Evolutionary conservation across 1,140 invertebrate species (phyloP).

Genomic region (Caenorhabditis inopinata): DNA sequence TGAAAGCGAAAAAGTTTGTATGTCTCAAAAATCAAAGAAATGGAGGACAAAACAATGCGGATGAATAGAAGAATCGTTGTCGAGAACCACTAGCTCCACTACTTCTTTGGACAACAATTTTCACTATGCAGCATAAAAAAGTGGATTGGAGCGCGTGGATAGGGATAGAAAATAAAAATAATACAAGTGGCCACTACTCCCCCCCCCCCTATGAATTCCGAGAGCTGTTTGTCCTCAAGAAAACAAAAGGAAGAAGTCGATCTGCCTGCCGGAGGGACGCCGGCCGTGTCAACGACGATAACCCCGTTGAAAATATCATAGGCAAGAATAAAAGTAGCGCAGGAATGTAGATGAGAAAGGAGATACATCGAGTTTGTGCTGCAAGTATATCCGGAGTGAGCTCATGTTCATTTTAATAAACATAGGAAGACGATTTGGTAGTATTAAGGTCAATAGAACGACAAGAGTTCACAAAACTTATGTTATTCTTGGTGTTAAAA

Average conservation of each 20-base stretch:
- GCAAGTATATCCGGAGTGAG: slow-evolving; percentile 11
- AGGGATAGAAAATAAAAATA: slow-evolving; percentile 27
- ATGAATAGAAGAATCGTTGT: neutral
- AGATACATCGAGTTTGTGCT: neutral
- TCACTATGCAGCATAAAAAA: slow-evolving; percentile 27
- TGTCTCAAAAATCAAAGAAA: neutral
- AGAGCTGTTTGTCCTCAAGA: neutral
- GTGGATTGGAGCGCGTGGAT: neutral
- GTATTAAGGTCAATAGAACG: neutral
- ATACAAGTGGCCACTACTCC: neutral
- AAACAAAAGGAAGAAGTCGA: slow-evolving; percentile 25
- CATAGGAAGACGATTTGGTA: neutral
- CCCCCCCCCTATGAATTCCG: neutral
- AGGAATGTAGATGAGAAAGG: neutral
- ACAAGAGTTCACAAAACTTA: neutral
- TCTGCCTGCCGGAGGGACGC: neutral
- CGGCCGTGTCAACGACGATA: neutral
- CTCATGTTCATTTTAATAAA: slow-evolving; percentile 15
- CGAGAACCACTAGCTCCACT: neutral
- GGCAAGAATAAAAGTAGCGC: neutral
- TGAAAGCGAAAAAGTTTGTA: too few species aligned
- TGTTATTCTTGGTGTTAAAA: neutral
- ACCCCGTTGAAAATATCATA: slow-evolving; percentile 18
- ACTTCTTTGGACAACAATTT: neutral
- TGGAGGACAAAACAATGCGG: too few species aligned